A percentile compares a stretch with the other conserved stretches of the same genome.
Evolutionary conservation across 2,888 invertebrate genomes (phyloP).

Genomic region (Physocephala rufipes): DNA sequence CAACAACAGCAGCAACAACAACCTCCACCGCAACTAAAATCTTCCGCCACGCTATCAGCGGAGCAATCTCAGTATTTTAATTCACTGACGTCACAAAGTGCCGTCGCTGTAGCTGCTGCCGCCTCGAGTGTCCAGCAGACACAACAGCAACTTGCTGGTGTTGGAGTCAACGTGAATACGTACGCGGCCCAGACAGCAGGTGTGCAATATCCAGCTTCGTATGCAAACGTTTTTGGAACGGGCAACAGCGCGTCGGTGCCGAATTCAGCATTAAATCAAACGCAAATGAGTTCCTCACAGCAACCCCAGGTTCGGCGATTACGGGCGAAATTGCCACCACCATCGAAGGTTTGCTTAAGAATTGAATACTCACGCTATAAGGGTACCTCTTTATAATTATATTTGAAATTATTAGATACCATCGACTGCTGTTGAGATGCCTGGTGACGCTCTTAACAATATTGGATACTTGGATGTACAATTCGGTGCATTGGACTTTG

Average conservation of each 20-base stretch:
- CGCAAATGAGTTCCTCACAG: conserved; percentile 51
- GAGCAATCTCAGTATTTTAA: conserved; percentile 74
- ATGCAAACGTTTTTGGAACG: conserved; percentile 63
- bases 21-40: conserved; percentile 68
- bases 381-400: conserved; percentile 10
- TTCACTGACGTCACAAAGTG: conserved; percentile 63
- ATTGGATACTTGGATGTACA: conserved; percentile 88
- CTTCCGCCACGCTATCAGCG: conserved; percentile 70
- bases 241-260: conserved; percentile 46
- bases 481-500: conserved; percentile 88
- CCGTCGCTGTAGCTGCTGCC: conserved; percentile 46
- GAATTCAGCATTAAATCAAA: conserved; percentile 48
- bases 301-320: conserved; percentile 67
- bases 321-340: conserved; percentile 82
- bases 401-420: conserved; percentile 72
- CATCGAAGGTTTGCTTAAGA: conserved; percentile 74
- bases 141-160: conserved; percentile 43
- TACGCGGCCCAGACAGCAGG: conserved; percentile 51
- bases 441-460: conserved; percentile 81
- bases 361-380: conserved; percentile 32
- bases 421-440: conserved; percentile 95
- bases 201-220: conserved; percentile 62
- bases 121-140: conserved; percentile 44
- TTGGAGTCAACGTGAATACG: conserved; percentile 33
- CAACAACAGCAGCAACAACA: conserved; percentile 51